Evolutionary conservation across 2,113 vertebrate species (phyloP).

Genomic region (Thomomys bottae): DNA sequence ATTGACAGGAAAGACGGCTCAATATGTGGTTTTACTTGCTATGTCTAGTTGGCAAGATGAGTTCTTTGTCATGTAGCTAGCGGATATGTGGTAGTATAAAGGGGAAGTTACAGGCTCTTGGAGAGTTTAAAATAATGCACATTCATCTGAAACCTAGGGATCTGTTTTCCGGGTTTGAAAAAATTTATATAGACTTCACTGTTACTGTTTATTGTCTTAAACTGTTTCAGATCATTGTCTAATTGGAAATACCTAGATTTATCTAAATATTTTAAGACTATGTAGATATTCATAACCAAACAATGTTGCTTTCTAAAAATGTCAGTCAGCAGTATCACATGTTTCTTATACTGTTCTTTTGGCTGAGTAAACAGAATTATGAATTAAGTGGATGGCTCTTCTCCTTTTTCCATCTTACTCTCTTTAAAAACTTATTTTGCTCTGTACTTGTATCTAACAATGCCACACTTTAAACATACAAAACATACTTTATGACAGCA

Average conservation of each 20-base stretch:
- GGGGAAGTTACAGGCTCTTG: slow-evolving; percentile 40
- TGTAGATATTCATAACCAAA: neutral
- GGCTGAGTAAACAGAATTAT: neutral
- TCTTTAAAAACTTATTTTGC: neutral
- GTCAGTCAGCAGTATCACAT: neutral
- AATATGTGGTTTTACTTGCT: slow-evolving; percentile 81
- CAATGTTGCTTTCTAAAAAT: slow-evolving; percentile 1
- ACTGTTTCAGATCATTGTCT: slow-evolving; percentile 26
- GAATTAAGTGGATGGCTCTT: neutral
- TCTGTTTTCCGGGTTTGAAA: slow-evolving; percentile 52
- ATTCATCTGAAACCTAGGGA: slow-evolving; percentile 52
- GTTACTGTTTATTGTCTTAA: slow-evolving; percentile 22
- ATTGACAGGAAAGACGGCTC: slow-evolving; percentile 80
- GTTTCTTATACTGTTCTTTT: slow-evolving; percentile 8
- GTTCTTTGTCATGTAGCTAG: slow-evolving; percentile 71
- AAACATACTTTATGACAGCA: slow-evolving; percentile 16
- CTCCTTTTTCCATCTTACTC: neutral
- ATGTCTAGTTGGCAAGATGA: slow-evolving; percentile 72
- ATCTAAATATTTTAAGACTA: slow-evolving; percentile 14
- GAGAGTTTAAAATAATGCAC: slow-evolving; percentile 52
- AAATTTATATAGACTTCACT: slow-evolving; percentile 39
- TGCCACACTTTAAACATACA: neutral
- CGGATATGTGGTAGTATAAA: slow-evolving; percentile 69
- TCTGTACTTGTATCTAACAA: neutral
- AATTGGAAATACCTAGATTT: slow-evolving; percentile 24